A percentile compares a stretch with the other conserved stretches of the same genome.
These are phyloP conservation scores for Urophycis tenuis DNA, from an alignment of 2,797 vertebrate genomes.

Conservation along the genomic window DNA sequence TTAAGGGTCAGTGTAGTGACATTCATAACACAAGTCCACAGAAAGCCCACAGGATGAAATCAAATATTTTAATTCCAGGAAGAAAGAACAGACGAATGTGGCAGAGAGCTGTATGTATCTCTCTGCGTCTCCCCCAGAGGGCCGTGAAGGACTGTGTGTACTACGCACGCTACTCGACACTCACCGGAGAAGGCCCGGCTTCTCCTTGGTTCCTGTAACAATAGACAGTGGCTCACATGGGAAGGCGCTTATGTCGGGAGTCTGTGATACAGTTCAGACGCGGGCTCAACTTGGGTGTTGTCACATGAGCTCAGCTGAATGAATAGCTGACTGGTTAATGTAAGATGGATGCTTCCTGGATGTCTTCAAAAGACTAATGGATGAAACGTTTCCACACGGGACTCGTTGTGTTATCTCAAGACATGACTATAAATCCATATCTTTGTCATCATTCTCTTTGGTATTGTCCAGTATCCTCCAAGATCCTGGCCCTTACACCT, in stretches of 20 bases:
- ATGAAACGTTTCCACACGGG: neutral
- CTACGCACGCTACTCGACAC: neutral
- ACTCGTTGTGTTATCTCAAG: neutral
- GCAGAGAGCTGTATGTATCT: neutral
- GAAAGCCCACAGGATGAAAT: neutral
- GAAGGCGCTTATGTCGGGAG: neutral
- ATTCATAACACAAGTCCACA: neutral
- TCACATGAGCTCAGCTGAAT: neutral
- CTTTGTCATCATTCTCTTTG: neutral
- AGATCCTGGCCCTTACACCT: neutral
- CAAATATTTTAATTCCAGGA: neutral
- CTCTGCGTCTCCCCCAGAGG: neutral
- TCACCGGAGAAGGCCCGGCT: neutral
- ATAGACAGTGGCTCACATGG: neutral
- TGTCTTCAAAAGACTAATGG: neutral
- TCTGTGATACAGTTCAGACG: neutral
- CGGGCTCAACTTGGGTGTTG: neutral
- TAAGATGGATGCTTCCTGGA: slow-evolving; percentile 2
- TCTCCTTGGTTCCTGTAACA: neutral
- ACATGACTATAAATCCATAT: neutral
- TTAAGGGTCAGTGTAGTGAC: neutral
- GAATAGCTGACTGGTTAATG: neutral
- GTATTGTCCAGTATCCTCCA: neutral
- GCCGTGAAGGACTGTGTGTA: neutral
- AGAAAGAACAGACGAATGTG: neutral